These are phyloP conservation scores for Oreochromis aureus DNA, from an alignment of 2,113 vertebrate genomes.

Conservation along the genomic window DNA sequence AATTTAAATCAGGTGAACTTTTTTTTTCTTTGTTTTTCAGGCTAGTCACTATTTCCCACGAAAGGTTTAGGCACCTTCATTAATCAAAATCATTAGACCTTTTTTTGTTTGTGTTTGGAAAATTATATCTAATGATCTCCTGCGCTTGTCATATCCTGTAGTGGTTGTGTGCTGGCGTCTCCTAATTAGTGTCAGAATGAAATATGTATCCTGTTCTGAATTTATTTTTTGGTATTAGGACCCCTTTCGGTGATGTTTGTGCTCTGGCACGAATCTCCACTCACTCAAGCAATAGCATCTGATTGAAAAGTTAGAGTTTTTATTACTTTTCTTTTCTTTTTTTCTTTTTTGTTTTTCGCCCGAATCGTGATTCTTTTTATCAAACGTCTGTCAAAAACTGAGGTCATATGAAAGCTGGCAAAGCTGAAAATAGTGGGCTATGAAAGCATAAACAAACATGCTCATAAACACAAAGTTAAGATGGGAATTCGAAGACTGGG, in stretches of 20 bases:
- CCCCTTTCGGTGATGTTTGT: background rate
- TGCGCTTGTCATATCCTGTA: background rate
- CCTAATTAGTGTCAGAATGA: background rate
- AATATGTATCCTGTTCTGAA: conserved; percentile 1
- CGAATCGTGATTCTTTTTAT: background rate
- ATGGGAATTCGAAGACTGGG: background rate
- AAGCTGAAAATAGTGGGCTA: background rate
- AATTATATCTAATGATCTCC: background rate
- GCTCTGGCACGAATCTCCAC: background rate
- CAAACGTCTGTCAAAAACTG: background rate
- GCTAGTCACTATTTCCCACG: background rate
- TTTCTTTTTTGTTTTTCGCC: background rate
- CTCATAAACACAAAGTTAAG: background rate
- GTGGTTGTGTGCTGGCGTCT: background rate
- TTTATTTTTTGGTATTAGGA: background rate
- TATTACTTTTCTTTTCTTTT: background rate
- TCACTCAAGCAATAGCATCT: background rate
- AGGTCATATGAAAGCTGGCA: background rate
- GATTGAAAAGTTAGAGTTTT: background rate
- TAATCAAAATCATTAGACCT: background rate
- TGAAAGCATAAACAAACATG: background rate
- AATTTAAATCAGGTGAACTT: background rate
- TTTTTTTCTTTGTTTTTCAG: background rate
- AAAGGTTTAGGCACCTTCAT: background rate
- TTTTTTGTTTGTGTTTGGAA: background rate